These are phyloP conservation scores for Apis laboriosa DNA, from an alignment of 1,140 invertebrate genomes.

Conservation along the genomic window DNA sequence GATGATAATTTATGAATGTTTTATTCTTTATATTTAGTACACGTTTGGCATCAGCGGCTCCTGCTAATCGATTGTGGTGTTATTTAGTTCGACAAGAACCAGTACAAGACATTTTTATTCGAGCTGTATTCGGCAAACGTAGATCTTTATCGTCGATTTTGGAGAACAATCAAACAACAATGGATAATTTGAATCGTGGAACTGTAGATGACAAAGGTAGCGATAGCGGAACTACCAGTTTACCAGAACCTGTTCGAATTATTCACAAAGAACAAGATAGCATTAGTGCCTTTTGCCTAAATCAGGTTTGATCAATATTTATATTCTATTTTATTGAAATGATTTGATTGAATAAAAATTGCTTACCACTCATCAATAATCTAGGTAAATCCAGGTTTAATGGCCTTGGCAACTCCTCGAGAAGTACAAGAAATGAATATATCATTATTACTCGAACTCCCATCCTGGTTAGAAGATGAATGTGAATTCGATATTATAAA, in stretches of 20 bases:
- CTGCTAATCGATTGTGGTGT: conserved; percentile 94
- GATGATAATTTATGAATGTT: background rate
- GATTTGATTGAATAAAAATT: too few relatives aligned
- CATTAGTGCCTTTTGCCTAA: conserved; percentile 98
- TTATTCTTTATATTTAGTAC: conserved; percentile 77
- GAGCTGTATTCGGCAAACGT: conserved; percentile 94
- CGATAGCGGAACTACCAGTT: conserved; percentile 79
- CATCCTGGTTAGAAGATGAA: conserved; percentile 96
- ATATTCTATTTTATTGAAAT: background rate
- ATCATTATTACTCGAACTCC: conserved; percentile 91
- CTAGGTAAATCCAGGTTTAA: conserved; percentile 89
- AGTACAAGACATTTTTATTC: conserved; percentile 97
- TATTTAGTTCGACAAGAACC: conserved; percentile 95
- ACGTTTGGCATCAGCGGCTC: conserved; percentile 88
- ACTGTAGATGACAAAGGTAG: conserved; percentile 78
- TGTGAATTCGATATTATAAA: conserved; percentile 97
- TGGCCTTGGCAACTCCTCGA: conserved; percentile 96
- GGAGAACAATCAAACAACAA: conserved; percentile 75
- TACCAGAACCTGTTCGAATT: conserved; percentile 93
- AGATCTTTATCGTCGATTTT: conserved; percentile 79
- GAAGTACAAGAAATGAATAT: conserved; percentile 99
- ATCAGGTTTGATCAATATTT: conserved; percentile 84
- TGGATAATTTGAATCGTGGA: conserved; percentile 75
- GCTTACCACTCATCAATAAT: conserved; percentile 21
- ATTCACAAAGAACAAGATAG: conserved; percentile 99